Evolutionary conservation across 2,113 vertebrate genomes (phyloP).

Genomic region (Clarias macrocephalus): DNA sequence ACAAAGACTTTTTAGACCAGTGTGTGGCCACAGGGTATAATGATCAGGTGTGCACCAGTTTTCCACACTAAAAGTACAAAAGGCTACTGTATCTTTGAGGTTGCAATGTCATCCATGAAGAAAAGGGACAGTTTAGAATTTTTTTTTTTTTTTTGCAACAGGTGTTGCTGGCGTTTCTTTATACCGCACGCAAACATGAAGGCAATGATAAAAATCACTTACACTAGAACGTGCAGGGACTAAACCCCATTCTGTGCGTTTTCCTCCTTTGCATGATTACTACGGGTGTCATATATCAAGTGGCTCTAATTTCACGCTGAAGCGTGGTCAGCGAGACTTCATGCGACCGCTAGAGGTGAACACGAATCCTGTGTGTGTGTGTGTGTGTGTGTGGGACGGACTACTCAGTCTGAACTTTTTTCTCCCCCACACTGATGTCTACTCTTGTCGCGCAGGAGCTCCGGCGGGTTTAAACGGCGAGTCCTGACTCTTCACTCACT

Average conservation of each 20-base stretch:
- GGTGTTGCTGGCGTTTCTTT: neutral
- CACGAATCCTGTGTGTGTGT: slow-evolving; percentile 68
- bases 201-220: neutral
- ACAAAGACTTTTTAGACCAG: neutral
- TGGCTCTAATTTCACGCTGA: slow-evolving; percentile 96
- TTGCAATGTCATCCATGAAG: neutral
- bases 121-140: neutral
- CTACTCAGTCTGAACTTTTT: slow-evolving; percentile 57
- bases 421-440: slow-evolving; percentile 26
- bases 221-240: neutral
- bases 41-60: neutral
- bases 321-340: slow-evolving; percentile 80
- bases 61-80: neutral
- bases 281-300: slow-evolving; percentile 93
- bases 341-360: slow-evolving; percentile 89
- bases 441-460: slow-evolving; percentile 52
- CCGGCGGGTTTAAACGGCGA: slow-evolving; percentile 41
- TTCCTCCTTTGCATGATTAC: slow-evolving; percentile 69
- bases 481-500: slow-evolving; percentile 37
- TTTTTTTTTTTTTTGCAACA: neutral
- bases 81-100: neutral
- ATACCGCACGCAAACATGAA: neutral
- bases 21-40: neutral
- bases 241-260: slow-evolving; percentile 30
- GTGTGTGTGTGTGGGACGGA: slow-evolving; percentile 66